Evolutionary conservation across 2,113 vertebrate genomes (phyloP).

Genomic region (Neomonachus schauinslandi): DNA sequence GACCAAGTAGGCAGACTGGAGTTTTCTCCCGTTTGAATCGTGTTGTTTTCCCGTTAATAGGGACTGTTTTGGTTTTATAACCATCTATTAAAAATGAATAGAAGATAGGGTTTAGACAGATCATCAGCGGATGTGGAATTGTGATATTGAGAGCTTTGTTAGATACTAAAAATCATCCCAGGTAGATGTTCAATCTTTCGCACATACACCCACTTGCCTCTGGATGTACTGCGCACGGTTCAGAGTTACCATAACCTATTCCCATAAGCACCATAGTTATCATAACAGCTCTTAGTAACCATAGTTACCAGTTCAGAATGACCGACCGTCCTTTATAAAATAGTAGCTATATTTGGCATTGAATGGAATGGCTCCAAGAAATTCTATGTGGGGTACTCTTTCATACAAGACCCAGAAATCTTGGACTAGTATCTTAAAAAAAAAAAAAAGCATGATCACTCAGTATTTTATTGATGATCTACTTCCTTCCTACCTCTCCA

Average conservation of each 20-base stretch:
- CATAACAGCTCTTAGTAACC: background rate
- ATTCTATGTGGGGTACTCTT: background rate
- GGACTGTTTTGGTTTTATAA: background rate
- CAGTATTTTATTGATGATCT: background rate
- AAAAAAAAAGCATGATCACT: background rate
- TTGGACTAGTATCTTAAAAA: background rate
- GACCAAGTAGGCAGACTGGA: background rate
- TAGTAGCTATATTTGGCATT: background rate
- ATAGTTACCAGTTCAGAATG: background rate
- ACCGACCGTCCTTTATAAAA: background rate
- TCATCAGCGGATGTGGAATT: background rate
- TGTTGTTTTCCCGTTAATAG: background rate
- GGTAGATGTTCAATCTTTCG: background rate
- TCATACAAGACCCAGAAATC: background rate
- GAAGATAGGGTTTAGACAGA: background rate
- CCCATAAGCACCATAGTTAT: background rate
- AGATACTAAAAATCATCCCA: background rate
- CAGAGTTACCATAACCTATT: background rate
- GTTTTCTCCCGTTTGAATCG: slow-evolving; percentile 25
- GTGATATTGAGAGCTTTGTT: background rate
- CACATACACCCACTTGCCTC: background rate
- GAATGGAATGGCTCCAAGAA: background rate
- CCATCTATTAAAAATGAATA: background rate
- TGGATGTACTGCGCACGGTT: background rate
- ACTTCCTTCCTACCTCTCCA: background rate